A percentile compares a stretch with the other conserved stretches of the same genome.
These are phyloP conservation scores for Morone chrysops DNA, from an alignment of 2,113 vertebrate species.

Conservation along the genomic window DNA sequence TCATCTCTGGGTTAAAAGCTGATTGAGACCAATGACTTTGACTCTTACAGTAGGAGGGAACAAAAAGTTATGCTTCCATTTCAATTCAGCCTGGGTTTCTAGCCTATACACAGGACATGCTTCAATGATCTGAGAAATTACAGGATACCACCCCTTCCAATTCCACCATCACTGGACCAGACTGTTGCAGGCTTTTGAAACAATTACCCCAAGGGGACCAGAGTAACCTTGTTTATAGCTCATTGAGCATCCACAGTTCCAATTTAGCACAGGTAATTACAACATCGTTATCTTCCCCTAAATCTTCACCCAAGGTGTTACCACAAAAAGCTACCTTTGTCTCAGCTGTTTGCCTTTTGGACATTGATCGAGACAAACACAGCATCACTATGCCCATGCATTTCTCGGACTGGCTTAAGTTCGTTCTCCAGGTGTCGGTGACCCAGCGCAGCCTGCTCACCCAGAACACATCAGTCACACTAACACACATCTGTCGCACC, in stretches of 20 bases:
- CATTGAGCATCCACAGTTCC: conserved; percentile 78
- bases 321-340: conserved; percentile 59
- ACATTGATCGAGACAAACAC: conserved; percentile 65
- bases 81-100: conserved; percentile 71
- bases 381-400: conserved; percentile 48
- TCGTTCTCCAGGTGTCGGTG: conserved; percentile 70
- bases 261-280: conserved; percentile 77
- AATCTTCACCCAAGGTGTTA: conserved; percentile 66
- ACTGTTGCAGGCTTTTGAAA: conserved; percentile 75
- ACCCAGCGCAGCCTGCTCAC: conserved; percentile 67
- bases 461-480: conserved; percentile 79
- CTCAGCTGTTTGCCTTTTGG: conserved; percentile 52
- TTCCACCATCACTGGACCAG: conserved; percentile 75
- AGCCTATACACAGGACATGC: conserved; percentile 71
- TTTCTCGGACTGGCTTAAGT: conserved; percentile 61
- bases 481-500: conserved; percentile 74
- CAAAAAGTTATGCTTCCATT: conserved; percentile 78
- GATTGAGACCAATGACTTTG: conserved; percentile 71
- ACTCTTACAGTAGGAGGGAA: conserved; percentile 66
- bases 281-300: conserved; percentile 70
- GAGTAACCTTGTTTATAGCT: conserved; percentile 80
- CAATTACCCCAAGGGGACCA: conserved; percentile 79
- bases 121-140: conserved; percentile 82
- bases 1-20: conserved; percentile 61
- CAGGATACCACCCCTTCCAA: conserved; percentile 79